phyloP scores from a whole-genome alignment of 2,113 vertebrate genomes.

The Atlantisia rogersi region DNA sequence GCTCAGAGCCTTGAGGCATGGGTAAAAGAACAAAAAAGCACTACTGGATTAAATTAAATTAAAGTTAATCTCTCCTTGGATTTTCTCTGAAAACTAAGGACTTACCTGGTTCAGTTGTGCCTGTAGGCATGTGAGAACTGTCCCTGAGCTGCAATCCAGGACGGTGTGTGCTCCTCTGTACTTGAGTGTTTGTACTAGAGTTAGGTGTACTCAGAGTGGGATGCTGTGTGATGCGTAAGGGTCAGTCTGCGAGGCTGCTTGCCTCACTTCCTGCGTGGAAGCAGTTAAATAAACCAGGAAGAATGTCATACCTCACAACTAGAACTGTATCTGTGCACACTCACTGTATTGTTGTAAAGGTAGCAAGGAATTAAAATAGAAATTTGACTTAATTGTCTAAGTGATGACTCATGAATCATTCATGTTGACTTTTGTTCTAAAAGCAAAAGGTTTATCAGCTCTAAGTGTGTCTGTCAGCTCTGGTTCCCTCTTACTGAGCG shows the following conservation, averaged over 20 bases:
- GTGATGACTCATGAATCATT: accelerated
- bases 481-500: background rate
- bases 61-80: background rate
- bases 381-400: background rate
- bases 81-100: background rate
- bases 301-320: background rate
- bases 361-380: background rate
- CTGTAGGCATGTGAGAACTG: background rate
- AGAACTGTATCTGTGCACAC: background rate
- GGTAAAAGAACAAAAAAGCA: background rate
- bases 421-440: background rate
- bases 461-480: background rate
- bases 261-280: background rate
- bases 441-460: background rate
- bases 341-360: background rate
- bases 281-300: background rate
- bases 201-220: background rate
- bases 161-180: background rate
- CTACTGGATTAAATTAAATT: background rate
- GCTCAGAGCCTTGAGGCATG: background rate
- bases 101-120: background rate
- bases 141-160: background rate
- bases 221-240: accelerated
- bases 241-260: background rate
- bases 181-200: accelerated